Percentiles rank a stretch among this genome's conserved stretches.
Conservation (phyloP, 2,888 invertebrate genomes). For the Brenthis daphne region DNA sequence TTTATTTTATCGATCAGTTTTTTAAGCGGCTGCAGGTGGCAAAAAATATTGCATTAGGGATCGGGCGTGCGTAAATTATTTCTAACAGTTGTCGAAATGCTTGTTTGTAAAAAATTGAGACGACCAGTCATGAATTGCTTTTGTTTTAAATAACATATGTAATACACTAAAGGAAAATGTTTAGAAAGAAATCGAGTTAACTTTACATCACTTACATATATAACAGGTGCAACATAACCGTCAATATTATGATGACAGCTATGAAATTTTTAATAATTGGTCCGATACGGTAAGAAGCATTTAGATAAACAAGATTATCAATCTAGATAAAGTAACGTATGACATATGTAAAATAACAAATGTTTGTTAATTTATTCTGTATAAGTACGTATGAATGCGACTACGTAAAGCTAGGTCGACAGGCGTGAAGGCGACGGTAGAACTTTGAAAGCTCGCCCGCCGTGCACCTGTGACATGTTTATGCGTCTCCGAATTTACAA, state of each 20-base stretch:
- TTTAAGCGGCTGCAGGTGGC: constrained; percentile 62
- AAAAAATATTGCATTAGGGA: constrained; percentile 48
- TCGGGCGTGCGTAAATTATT: constrained; percentile 14
- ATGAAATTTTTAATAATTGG: constrained; percentile 19
- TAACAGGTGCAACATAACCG: constrained; percentile 21
- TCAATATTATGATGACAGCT: constrained; percentile 10
- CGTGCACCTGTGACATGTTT: constrained; percentile 70
- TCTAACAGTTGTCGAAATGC: constrained; percentile 7
- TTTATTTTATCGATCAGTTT: constrained; percentile 34
- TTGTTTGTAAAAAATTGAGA: too few relatives aligned
- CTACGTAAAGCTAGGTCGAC: constrained; percentile 27
- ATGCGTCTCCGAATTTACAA: constrained; percentile 74
- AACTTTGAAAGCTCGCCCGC: constrained; percentile 57
- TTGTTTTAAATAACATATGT: too few relatives aligned
- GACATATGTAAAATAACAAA: not conserved
- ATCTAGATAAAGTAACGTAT: constrained; percentile 9
- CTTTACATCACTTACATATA: constrained; percentile 4
- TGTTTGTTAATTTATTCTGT: constrained; percentile 7
- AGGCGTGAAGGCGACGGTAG: constrained; percentile 31
- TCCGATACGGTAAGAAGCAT: constrained; percentile 9
- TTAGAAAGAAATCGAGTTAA: too few relatives aligned
- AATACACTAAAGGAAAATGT: too few relatives aligned
- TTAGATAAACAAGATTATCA: constrained; percentile 22
- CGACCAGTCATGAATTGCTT: too few relatives aligned
- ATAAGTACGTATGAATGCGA: not conserved